Base-by-base conservation (phyloP, 2,888 invertebrate species). In the Agrilus mali region DNA sequence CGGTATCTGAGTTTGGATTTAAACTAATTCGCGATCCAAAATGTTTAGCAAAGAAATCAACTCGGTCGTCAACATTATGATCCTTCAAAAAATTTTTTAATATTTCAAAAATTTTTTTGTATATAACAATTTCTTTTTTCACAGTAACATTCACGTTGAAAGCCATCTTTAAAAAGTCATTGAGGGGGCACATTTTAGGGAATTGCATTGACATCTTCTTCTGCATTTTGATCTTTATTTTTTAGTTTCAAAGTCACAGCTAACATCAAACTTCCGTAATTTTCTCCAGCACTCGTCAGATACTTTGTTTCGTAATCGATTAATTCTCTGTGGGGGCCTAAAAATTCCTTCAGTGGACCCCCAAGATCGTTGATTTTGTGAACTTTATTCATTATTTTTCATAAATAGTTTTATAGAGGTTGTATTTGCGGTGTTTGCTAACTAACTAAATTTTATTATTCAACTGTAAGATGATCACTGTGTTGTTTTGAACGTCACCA, bases 241-340 rank as follows among this genome's bases (percentile, higher is more conserved):
- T 49, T 39, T 12, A 68, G 44, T 43, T 55, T 60, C 0, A 67
- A 31, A 20, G 53, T 50, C 4, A 61, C 50, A 1, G 63, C 60
- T 1, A 74, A 50, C 57, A 77, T 74, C 0, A 70, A 56, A 50
- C 76, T 75, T 1, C 75, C 75, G 54, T 75, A 77, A 54, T 77
- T 76, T 50, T 77, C 77, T 2, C 76, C 76, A 0, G 69, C 65
- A 14, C 69, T 68, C 33, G 69, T 69, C 13, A 72, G 55, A 46
- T 60, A 61, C 13, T 58, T 55, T 14, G 61, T 59, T 13, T 53
- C 51, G 40, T 66, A 66, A 0, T 61, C 53, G 2, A 59, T 17
- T 16, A 53, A 42, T 39, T 35, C 42, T 13, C 39, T 17, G 33
- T 43, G 36, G 6, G 37, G 13, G 22, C 42, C 41, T 15, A 49